A percentile compares a stretch with the other conserved stretches of the same genome.
phyloP scores from a whole-genome alignment of 2,888 invertebrate genomes.

The Liodrosophila aerea region DNA sequence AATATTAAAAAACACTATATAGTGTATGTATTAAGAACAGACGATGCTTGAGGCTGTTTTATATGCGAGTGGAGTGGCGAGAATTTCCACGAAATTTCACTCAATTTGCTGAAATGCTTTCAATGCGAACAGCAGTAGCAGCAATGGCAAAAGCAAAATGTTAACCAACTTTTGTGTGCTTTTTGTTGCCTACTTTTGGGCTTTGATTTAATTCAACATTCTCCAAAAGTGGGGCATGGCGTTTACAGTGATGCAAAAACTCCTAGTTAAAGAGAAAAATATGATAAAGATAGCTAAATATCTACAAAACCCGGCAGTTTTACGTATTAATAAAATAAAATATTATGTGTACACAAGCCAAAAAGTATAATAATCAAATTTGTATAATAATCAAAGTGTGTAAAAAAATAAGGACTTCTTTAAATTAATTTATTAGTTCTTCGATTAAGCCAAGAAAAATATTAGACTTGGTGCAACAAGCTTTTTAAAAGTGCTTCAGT shows the following conservation, averaged over 20 bases:
- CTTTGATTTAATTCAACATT: constrained; percentile 43
- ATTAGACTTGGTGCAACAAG: no score
- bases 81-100: constrained; percentile 40
- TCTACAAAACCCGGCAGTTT: no score
- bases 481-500: no score
- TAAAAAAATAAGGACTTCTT: no score
- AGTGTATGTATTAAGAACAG: background rate
- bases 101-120: constrained; percentile 42
- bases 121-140: constrained; percentile 12
- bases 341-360: no score
- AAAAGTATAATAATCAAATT: no score
- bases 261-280: background rate
- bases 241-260: no score
- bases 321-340: no score
- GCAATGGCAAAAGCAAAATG: constrained; percentile 17
- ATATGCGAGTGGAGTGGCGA: constrained; percentile 24
- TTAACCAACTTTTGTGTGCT: constrained; percentile 29
- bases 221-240: constrained; percentile 18
- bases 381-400: no score
- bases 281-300: background rate
- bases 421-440: no score
- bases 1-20: constrained; percentile 6
- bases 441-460: no score
- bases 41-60: constrained; percentile 3
- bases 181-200: constrained; percentile 58